phyloP scores from a whole-genome alignment of 2,888 invertebrate species.

The Amphimallon solstitiale region DNA sequence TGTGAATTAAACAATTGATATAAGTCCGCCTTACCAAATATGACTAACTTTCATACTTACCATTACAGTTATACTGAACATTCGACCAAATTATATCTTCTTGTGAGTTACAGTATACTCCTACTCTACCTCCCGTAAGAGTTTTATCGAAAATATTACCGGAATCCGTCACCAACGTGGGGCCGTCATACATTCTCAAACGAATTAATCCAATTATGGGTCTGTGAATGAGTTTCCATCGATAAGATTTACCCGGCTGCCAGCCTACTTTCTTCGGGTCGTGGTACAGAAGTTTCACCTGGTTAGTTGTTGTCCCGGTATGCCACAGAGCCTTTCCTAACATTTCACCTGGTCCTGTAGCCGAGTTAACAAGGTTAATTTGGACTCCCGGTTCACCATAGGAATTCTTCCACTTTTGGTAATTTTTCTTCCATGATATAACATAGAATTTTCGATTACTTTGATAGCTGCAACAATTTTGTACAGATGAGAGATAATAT shows the following conservation, averaged over 20 bases:
- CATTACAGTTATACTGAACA: slow-evolving; percentile 90
- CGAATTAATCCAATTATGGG: no score
- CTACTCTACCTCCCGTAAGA: slow-evolving; percentile 91
- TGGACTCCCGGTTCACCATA: slow-evolving; percentile 95
- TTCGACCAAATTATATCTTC: slow-evolving; percentile 98
- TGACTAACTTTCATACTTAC: slow-evolving; percentile 63
- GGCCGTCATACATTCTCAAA: slow-evolving; percentile 94
- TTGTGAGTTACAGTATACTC: slow-evolving; percentile 97
- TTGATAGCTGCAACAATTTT: slow-evolving; percentile 80
- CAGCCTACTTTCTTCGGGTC: slow-evolving; percentile 94
- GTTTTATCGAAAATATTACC: no score
- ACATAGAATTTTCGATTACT: slow-evolving; percentile 92
- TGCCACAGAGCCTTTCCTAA: slow-evolving; percentile 95
- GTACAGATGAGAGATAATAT: no score
- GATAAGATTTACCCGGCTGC: slow-evolving; percentile 91
- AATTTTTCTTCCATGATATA: slow-evolving; percentile 96
- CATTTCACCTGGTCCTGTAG: slow-evolving; percentile 90
- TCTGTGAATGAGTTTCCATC: no score
- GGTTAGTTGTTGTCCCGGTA: slow-evolving; percentile 87
- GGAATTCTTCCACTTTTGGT: slow-evolving; percentile 95
- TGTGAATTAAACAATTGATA: no score
- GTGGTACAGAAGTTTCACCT: slow-evolving; percentile 84
- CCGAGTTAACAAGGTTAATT: slow-evolving; percentile 89
- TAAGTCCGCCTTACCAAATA: no score
- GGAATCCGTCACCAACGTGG: slow-evolving; percentile 87